These are phyloP conservation scores for Agapetus fuscipes DNA, from an alignment of 2,888 invertebrate genomes.

Conservation along the genomic window DNA sequence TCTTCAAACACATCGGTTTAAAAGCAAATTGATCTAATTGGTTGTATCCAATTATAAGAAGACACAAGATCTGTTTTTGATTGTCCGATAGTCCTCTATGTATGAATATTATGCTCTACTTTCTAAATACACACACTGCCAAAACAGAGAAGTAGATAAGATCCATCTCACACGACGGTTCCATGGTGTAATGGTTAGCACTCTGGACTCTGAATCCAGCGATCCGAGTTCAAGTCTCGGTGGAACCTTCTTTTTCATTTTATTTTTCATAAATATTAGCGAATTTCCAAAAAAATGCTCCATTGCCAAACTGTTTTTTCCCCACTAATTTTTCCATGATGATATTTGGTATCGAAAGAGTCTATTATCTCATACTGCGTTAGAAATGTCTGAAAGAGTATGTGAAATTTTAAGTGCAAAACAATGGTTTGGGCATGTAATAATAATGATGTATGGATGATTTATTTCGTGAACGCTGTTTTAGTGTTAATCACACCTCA, in stretches of 20 bases:
- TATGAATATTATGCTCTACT: no score
- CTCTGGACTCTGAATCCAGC: constrained; percentile 56
- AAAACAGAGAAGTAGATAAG: not conserved
- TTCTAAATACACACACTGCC: not conserved
- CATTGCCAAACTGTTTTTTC: no score
- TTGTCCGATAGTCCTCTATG: no score
- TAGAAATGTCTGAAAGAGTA: not conserved
- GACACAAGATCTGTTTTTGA: no score
- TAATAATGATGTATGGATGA: no score
- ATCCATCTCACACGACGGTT: constrained; percentile 27
- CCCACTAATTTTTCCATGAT: not conserved
- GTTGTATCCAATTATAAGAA: no score
- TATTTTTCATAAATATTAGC: not conserved
- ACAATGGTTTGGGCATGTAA: no score
- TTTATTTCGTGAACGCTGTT: no score
- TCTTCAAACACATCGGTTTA: no score
- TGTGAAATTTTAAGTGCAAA: not conserved
- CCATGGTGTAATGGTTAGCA: constrained; percentile 58
- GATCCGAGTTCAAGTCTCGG: constrained; percentile 54
- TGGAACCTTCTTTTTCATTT: constrained; percentile 35
- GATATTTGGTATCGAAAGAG: not conserved
- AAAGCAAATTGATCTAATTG: no score
- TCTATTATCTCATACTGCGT: no score
- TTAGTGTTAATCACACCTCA: no score
- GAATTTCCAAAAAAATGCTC: not conserved